Evolutionary conservation across 2,113 vertebrate species (phyloP).

Genomic region (Serinus canaria): DNA sequence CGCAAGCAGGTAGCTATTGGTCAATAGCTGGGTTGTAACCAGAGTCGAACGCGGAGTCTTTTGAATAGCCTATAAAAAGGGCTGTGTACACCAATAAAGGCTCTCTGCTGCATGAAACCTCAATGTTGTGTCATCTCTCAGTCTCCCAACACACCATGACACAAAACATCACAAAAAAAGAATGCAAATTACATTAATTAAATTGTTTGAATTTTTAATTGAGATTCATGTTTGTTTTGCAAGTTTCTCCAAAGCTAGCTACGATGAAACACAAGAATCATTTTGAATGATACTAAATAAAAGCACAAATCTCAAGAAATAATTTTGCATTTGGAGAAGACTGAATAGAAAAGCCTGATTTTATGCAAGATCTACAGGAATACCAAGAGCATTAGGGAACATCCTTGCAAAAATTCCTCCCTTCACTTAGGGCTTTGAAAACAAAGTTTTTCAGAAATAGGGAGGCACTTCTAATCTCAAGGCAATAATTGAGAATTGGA

Average conservation of each 20-base stretch:
- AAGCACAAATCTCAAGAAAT: slow-evolving; percentile 8
- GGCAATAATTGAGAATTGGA: neutral
- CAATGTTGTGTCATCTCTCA: too few species aligned
- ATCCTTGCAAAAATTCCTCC: neutral
- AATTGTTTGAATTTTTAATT: neutral
- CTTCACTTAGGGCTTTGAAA: slow-evolving; percentile 14
- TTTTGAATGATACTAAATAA: neutral
- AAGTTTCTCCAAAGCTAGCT: neutral
- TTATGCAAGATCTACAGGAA: neutral
- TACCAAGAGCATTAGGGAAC: neutral
- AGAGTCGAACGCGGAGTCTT: too few species aligned
- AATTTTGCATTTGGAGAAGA: neutral
- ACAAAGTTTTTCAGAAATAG: neutral
- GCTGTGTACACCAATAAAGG: too few species aligned
- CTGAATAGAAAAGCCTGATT: neutral
- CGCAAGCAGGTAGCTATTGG: too few species aligned
- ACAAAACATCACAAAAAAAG: neutral
- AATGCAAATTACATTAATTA: neutral
- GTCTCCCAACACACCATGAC: neutral
- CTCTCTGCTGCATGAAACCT: too few species aligned
- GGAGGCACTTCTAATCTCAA: slow-evolving; percentile 3
- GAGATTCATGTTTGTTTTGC: neutral
- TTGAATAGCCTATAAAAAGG: too few species aligned
- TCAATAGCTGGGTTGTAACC: too few species aligned
- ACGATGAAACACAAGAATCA: neutral